Base-by-base conservation (phyloP, 2,888 invertebrate genomes). In the Mechanitis messenoides region DNA sequence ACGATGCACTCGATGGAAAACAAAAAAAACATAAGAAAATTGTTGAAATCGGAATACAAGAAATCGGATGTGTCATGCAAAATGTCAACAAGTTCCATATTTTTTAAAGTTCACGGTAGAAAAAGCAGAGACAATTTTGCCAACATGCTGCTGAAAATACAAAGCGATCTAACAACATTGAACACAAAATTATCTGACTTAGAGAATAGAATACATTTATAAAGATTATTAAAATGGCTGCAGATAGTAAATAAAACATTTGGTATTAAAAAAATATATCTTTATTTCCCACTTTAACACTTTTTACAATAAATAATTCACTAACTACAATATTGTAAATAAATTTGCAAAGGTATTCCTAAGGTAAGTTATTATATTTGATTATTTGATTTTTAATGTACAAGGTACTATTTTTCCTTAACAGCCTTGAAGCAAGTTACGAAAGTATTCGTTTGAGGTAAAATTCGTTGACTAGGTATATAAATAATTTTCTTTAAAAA, bases 51-150 rank as follows among this genome's bases (percentile, higher is more conserved):
- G 0, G 78, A 81, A 9, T 77, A 74, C 64, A 80, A 78, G 57
- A 82, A 78, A 65, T 79, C 84, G 0, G 81, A 86, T 0, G 33
- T 87, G 1, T 74, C 83, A 1, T 78, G 78, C 64, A 79, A 75
- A 31, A 72, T 85, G 0, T 88, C 88, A 1, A 80, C 74, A 47
- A 77, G 83, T 0, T 83, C 86, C 0, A 33, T 78, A 3, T 67
- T 89, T 42, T 84, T 82, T 64, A 84, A 76, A 69, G 59, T 84
- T 3, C 76, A 77, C 55, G 75, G 81, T 1, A 76, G 74, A 58
- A 87, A 83, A 60, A 85, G 83, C 59, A 74, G 75, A 11, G 87
- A 88, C 31, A 87, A 84, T 69, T 82, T 87, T 63, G 74, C 81
- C 1, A 80, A 80, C 45, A 79, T 87, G 47, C 71, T 90, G 20